Conservation (phyloP, 2,113 vertebrate genomes). For the Amazona vittata region DNA sequence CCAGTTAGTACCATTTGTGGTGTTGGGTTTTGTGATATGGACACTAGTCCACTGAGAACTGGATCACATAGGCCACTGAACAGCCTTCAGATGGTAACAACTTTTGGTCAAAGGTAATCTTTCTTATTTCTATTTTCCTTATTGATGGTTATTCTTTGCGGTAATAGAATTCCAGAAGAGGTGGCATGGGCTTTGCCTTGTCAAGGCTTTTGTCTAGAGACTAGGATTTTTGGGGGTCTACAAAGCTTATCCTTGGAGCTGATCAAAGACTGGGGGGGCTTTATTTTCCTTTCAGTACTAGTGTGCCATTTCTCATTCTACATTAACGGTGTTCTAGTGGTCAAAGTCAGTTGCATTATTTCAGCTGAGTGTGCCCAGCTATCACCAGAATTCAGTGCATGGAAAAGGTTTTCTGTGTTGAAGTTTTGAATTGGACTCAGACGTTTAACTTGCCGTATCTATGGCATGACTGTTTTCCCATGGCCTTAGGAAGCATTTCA, state of each 20-base stretch:
- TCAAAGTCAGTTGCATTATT: not conserved
- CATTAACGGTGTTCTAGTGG: not conserved
- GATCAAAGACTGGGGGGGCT: not conserved
- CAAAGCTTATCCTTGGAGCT: not conserved
- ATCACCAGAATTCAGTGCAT: not conserved
- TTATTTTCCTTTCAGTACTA: constrained; percentile 28
- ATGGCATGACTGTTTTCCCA: not conserved
- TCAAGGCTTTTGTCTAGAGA: not conserved
- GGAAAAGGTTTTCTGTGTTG: not conserved
- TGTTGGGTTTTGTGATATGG: constrained; percentile 72
- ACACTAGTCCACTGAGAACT: constrained; percentile 72
- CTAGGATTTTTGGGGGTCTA: not conserved
- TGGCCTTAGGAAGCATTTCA: not conserved
- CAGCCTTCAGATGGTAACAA: constrained; percentile 71
- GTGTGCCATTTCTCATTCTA: constrained; percentile 23
- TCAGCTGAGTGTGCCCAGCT: not conserved
- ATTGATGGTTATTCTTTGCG: constrained; percentile 34
- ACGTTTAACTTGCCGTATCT: not conserved
- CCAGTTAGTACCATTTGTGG: constrained; percentile 73
- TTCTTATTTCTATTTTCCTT: constrained; percentile 72
- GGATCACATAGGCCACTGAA: constrained; percentile 72
- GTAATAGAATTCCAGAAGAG: not conserved
- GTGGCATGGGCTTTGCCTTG: not conserved
- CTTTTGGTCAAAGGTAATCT: constrained; percentile 72
- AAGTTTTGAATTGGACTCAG: not conserved